Percentiles rank a stretch among this genome's conserved stretches.
phyloP scores from a whole-genome alignment of 2,797 vertebrate genomes.

The Botia kubotai region DNA sequence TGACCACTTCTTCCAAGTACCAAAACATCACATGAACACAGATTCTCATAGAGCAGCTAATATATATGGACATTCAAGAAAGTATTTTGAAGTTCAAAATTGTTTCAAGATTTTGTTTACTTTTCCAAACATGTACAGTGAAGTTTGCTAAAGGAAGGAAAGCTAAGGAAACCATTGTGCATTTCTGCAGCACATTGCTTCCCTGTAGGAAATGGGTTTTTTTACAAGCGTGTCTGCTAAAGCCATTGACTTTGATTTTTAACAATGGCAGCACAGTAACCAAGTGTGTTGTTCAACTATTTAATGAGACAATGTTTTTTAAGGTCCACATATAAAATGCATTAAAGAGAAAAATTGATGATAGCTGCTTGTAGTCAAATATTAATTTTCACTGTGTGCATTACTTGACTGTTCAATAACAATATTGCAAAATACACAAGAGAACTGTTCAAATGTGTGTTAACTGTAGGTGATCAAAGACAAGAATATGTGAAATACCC shows the following conservation, averaged over 20 bases:
- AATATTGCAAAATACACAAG: background rate
- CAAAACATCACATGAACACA: too few relatives aligned
- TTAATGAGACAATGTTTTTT: background rate
- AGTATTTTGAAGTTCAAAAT: conserved; percentile 6
- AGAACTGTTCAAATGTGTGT: background rate
- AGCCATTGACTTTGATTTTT: conserved; percentile 46
- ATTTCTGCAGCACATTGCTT: conserved; percentile 41
- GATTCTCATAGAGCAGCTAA: background rate
- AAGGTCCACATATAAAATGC: conserved; percentile 3
- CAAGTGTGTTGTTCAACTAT: conserved; percentile 5
- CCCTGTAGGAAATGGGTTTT: conserved; percentile 51
- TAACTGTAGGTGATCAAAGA: background rate
- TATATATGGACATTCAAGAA: background rate
- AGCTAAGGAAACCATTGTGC: background rate
- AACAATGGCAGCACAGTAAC: conserved; percentile 14
- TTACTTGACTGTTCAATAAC: background rate
- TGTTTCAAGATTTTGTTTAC: background rate
- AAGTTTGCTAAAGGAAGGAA: conserved; percentile 23
- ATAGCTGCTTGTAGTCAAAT: background rate
- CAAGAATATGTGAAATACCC: background rate
- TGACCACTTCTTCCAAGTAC: too few relatives aligned
- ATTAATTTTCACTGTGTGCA: conserved; percentile 7
- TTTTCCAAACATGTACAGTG: background rate
- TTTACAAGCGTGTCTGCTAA: conserved; percentile 23
- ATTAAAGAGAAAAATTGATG: background rate